Base-by-base conservation (phyloP, 2,888 invertebrate species). In the Oscheius sp. region DNA sequence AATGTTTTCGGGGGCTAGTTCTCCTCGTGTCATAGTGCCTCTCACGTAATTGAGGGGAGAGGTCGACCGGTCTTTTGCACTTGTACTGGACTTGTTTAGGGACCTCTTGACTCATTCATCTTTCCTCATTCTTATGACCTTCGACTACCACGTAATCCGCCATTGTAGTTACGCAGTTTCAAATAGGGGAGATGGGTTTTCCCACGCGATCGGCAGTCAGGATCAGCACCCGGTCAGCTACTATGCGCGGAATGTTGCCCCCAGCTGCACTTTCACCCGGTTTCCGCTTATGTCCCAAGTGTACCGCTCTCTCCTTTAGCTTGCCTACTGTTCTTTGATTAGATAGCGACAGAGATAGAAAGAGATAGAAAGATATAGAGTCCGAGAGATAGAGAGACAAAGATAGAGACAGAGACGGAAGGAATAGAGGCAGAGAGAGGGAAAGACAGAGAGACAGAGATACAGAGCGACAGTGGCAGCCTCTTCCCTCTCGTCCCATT, bases 221-320 rank as follows among this genome's bases (percentile, higher is more conserved):
- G 63, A 63, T 63, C 63, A 60, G 42, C 37, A 11, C 48, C 63
- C 48, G 63, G 63, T 63, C 48, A 21, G 63, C n/a, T 13, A 63
- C 63, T 48, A 63, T 63, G 63, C 63, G 63, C 32, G 48, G 63
- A 63, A 63, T 63, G 60, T 37, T n/a, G 60, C 63, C 63, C 47
- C 53, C 57, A 57, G 11, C 58, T 33, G 42, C 33, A 11, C 58
- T 21, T 33, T 33, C 11, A 33, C 11, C 13, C 63, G 21, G 63
- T 48, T 63, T 35, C n/a, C 35, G 37, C 60, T 35, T 60, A 35
- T 60, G 35, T 37, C 35, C 33, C n/a, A 11, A 35, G 11, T 42
- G 60, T 60, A 60, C 60, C 60, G 57, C 57, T 3, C 21, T 21
- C 7, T 42, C 7, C 42, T 5, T 42, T 42, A 42, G 42, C 7